Evolutionary conservation across 2,797 vertebrate species (phyloP).

Genomic region (Podarcis lilfordi): DNA sequence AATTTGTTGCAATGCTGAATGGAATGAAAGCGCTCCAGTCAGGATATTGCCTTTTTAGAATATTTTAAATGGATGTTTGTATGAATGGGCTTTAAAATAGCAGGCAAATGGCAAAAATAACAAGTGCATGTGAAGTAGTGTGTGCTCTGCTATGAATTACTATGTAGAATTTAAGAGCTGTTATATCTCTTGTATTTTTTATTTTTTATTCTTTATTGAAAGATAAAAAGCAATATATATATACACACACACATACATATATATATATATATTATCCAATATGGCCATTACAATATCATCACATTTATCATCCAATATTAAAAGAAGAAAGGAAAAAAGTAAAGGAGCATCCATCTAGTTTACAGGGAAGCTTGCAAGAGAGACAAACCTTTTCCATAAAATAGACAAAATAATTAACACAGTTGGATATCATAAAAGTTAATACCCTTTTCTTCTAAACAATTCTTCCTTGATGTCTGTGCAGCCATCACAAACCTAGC

Average conservation of each 20-base stretch:
- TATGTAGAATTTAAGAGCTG: slow-evolving; percentile 11
- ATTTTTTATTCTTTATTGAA: background rate
- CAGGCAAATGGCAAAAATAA: background rate
- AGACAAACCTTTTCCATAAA: background rate
- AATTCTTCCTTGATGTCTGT: background rate
- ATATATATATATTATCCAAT: background rate
- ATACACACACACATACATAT: too few species aligned
- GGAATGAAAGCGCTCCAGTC: background rate
- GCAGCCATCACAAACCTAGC: background rate
- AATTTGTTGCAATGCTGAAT: slow-evolving; percentile 15
- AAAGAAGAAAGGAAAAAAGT: background rate
- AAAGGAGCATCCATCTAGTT: background rate
- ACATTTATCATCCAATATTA: background rate
- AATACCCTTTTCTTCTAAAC: background rate
- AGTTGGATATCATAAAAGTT: background rate
- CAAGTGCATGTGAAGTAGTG: rapidly evolving
- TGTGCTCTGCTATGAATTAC: background rate
- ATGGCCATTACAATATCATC: background rate
- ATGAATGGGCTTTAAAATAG: slow-evolving; percentile 20
- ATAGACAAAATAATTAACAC: background rate
- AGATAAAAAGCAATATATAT: too few species aligned
- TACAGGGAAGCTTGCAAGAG: background rate
- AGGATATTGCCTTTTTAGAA: slow-evolving; percentile 6
- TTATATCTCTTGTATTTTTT: slow-evolving; percentile 10
- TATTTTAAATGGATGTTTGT: background rate